Evolutionary conservation across 2,797 vertebrate genomes (phyloP).

Genomic region (Argyrosomus regius): DNA sequence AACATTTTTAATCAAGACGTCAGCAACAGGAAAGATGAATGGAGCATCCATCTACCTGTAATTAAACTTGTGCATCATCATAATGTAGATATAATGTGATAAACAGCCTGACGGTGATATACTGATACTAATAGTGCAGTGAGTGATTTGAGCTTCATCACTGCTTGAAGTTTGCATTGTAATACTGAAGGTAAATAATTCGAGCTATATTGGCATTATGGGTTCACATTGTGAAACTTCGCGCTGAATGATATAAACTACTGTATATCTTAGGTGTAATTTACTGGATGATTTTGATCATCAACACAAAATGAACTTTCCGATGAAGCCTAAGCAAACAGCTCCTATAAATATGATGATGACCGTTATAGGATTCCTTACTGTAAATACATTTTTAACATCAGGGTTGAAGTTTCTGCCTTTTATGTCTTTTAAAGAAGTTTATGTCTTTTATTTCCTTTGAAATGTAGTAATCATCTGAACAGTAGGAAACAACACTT

Average conservation of each 20-base stretch:
- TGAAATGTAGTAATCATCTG: neutral
- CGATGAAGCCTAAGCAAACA: slow-evolving; percentile 14
- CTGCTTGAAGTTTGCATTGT: slow-evolving; percentile 68
- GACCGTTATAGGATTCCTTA: neutral
- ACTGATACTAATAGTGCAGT: slow-evolving; percentile 65
- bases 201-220: slow-evolving; percentile 62
- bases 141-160: slow-evolving; percentile 70
- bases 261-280: slow-evolving; percentile 30
- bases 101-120: slow-evolving; percentile 76
- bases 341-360: slow-evolving; percentile 18
- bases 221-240: slow-evolving; percentile 60
- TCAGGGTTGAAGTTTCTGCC: no score
- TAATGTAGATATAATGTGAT: slow-evolving; percentile 82
- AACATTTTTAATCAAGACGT: slow-evolving; percentile 84
- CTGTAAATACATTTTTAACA: neutral
- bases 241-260: slow-evolving; percentile 39
- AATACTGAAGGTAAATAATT: slow-evolving; percentile 68
- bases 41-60: slow-evolving; percentile 79
- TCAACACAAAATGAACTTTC: slow-evolving; percentile 38
- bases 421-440: neutral
- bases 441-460: neutral
- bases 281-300: slow-evolving; percentile 41
- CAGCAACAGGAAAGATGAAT: slow-evolving; percentile 77
- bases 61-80: slow-evolving; percentile 84
- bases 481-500: slow-evolving; percentile 17